phyloP scores from a whole-genome alignment of 2,113 vertebrate species.

The Sakesphorus luctuosus region DNA sequence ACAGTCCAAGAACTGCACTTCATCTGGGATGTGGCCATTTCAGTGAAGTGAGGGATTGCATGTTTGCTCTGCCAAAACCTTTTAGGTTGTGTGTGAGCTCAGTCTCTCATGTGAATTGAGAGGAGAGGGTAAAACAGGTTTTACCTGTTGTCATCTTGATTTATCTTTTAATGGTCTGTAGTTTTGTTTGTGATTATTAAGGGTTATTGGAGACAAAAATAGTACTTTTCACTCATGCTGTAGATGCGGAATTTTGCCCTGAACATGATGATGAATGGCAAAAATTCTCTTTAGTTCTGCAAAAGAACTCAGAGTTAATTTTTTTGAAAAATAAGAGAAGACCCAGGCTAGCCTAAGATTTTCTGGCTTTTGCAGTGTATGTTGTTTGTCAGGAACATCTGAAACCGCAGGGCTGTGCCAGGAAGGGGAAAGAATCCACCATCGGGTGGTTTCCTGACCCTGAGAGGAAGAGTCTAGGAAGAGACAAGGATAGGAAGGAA shows the following conservation, averaged over 20 bases:
- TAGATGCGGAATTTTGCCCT: not conserved
- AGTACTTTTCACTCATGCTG: not conserved
- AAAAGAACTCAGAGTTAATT: not conserved
- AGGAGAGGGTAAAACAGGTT: not conserved
- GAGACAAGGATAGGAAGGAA: slow-evolving; percentile 25
- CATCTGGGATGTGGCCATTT: not conserved
- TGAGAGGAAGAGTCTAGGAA: not conserved
- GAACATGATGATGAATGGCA: not conserved
- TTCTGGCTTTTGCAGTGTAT: not conserved
- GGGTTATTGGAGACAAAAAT: not conserved
- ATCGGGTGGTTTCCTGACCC: not conserved
- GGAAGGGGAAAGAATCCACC: not conserved
- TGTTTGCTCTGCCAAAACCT: not conserved
- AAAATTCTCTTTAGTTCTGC: not conserved
- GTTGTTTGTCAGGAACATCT: not conserved
- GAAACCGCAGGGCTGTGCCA: not conserved
- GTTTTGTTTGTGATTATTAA: not conserved
- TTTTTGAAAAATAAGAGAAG: not conserved
- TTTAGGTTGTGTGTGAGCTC: not conserved
- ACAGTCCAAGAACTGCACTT: not conserved
- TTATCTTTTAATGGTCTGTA: not conserved
- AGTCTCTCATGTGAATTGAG: not conserved
- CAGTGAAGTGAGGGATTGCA: not conserved
- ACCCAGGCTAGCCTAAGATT: not conserved
- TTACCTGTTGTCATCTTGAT: not conserved